phyloP scores from a whole-genome alignment of 1,140 invertebrate species.

The Andricus grossulariae region DNA sequence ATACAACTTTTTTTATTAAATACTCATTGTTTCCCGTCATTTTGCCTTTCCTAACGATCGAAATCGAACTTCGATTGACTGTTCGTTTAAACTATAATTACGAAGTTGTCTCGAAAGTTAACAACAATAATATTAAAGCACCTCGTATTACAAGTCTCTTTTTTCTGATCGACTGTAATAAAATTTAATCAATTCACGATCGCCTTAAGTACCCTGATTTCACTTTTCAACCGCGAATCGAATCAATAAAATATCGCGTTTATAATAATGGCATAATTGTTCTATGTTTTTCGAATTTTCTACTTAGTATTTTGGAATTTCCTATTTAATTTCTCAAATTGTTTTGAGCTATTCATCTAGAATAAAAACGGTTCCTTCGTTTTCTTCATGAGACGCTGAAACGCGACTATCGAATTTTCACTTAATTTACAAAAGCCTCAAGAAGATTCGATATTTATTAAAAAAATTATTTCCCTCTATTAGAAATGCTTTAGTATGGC shows the following conservation, averaged over 20 bases:
- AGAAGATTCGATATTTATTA: not conserved
- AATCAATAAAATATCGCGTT: not conserved
- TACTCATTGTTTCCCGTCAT: not conserved
- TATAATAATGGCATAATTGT: not conserved
- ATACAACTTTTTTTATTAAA: conserved; percentile 20
- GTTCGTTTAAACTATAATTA: conserved; percentile 20
- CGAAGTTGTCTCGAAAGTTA: conserved; percentile 18
- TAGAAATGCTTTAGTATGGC: conserved; percentile 64
- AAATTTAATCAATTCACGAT: conserved; percentile 27
- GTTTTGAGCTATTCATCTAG: no score
- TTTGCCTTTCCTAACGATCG: not conserved
- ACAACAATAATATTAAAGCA: conserved; percentile 28
- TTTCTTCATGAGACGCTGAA: no score
- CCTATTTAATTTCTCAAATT: not conserved
- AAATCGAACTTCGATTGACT: conserved; percentile 6
- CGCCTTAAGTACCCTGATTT: conserved; percentile 24
- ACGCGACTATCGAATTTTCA: no score
- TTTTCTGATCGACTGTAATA: conserved; percentile 15
- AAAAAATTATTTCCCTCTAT: conserved; percentile 49
- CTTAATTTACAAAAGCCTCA: not conserved
- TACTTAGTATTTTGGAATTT: conserved; percentile 3
- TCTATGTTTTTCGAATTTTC: conserved; percentile 2
- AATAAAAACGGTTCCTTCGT: no score
- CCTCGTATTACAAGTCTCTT: conserved; percentile 13
- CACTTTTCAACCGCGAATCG: conserved; percentile 17